Base-by-base conservation (phyloP, 30 jellyfish, hydroid and myxozoan genomes). In the Catostylus mosaicus region DNA sequence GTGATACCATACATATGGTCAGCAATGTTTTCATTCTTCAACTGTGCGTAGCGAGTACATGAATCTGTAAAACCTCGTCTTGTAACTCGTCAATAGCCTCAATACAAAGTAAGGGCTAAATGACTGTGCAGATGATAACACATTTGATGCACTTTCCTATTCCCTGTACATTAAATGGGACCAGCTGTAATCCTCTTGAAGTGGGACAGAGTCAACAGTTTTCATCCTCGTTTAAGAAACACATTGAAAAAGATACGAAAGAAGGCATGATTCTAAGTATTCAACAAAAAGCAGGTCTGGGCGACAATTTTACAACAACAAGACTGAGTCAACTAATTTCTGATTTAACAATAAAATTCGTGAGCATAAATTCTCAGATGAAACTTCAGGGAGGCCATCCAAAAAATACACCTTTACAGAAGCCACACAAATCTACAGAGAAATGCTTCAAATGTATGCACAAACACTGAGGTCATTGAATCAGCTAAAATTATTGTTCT, bases 251-350 rank as follows among this genome's bases (percentile, higher is more conserved):
- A 59, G 72, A 59, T 32, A 59, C 23, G 72, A 59, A 32, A 24
- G 35, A 59, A 4, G 72, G 72, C 34, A 59, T 59, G 72, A 59
- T 59, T 11, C 36, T 59, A 16, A 11, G 72, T 59, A 59, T 22
- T 5, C 72, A 32, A 20, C 31, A 32, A 59, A 32, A 29, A 24
- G 72, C 72, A 2, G 30, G 72, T 29, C 34, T 59, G 31, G 31
- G 14, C 23, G 72, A 59, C 34, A 32, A 59, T 59, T 59, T n/a
- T 59, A 59, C 72, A 59, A 59, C 34, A 59, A 59, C 72, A 20
- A 29, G 11, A 59, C 72, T 1, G 72, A 59, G 34, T 59, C 72
- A 18, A 59, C 23, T 22, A 20, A 59, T n/a, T 59, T 59, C 32
- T 16, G 72, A 1, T 59, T 59, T 1, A 59, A 59, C 1, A 59